phyloP scores from a whole-genome alignment of 2,113 vertebrate genomes.

The Otis tarda region DNA sequence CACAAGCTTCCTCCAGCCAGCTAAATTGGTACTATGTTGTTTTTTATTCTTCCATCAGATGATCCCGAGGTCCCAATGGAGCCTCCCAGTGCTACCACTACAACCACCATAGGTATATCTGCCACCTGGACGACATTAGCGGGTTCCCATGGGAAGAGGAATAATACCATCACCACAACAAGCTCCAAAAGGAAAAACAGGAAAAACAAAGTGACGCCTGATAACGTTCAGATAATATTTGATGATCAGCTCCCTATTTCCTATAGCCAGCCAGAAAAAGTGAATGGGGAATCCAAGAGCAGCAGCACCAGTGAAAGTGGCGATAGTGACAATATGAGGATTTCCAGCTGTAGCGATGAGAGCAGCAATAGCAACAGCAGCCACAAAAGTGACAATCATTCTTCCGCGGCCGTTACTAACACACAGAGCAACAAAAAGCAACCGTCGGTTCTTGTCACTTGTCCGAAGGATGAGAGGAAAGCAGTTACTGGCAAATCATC shows the following conservation, averaged over 20 bases:
- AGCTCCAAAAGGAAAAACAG: slow-evolving; percentile 97
- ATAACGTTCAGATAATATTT: slow-evolving; percentile 93
- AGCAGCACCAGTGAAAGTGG: slow-evolving; percentile 94
- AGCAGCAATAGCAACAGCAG: slow-evolving; percentile 97
- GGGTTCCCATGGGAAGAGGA: slow-evolving; percentile 92
- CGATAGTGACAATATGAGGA: slow-evolving; percentile 97
- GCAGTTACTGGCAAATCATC: slow-evolving; percentile 86
- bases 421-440: slow-evolving; percentile 83
- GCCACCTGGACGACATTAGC: slow-evolving; percentile 95
- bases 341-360: slow-evolving; percentile 97
- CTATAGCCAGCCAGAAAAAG: slow-evolving; percentile 94
- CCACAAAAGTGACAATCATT: slow-evolving; percentile 85
- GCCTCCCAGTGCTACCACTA: slow-evolving; percentile 97
- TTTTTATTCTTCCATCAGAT: slow-evolving; percentile 43
- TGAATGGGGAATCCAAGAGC: slow-evolving; percentile 93
- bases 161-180: slow-evolving; percentile 91
- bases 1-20: not conserved
- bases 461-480: slow-evolving; percentile 86
- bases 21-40: not conserved
- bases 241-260: slow-evolving; percentile 95
- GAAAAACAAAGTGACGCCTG: slow-evolving; percentile 93
- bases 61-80: slow-evolving; percentile 92
- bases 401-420: slow-evolving; percentile 64
- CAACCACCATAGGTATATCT: slow-evolving; percentile 97
- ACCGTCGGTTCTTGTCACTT: slow-evolving; percentile 81